A percentile compares a stretch with the other conserved stretches of the same genome.
These are phyloP conservation scores for Tiphia femorata DNA, from an alignment of 2,888 invertebrate species.

Conservation along the genomic window DNA sequence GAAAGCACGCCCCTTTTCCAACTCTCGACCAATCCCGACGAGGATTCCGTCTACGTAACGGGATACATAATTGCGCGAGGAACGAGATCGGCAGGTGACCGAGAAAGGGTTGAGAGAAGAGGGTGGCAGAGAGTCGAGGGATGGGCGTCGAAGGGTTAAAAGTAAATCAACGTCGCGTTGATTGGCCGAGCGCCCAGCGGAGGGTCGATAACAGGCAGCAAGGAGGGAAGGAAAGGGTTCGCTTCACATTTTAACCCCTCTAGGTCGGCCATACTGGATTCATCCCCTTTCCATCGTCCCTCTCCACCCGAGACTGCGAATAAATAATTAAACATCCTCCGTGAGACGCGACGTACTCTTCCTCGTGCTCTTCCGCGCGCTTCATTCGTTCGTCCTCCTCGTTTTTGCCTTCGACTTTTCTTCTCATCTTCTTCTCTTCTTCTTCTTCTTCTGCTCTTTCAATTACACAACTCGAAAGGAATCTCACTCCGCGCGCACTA, in stretches of 20 bases:
- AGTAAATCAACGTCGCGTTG: conserved; percentile 53
- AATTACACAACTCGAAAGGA: not conserved
- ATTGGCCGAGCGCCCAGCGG: conserved; percentile 48
- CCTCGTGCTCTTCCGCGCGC: not conserved
- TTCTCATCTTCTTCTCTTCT: too few relatives aligned
- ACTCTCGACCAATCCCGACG: conserved; percentile 51
- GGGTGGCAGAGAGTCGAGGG: conserved; percentile 9
- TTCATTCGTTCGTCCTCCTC: not conserved
- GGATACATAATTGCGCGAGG: conserved; percentile 57
- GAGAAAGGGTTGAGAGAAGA: conserved; percentile 44
- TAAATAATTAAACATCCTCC: not conserved
- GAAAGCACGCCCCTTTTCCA: conserved; percentile 51
- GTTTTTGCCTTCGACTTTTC: too few relatives aligned
- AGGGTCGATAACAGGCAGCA: conserved; percentile 43
- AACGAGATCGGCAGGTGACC: conserved; percentile 51
- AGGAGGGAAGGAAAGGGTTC: conserved; percentile 31
- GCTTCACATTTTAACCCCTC: too few relatives aligned
- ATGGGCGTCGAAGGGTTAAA: conserved; percentile 55
- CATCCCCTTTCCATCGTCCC: not conserved
- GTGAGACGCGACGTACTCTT: not conserved
- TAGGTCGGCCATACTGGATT: conserved; percentile 39
- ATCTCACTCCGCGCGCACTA: not conserved
- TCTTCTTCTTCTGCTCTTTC: too few relatives aligned
- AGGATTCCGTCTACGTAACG: not conserved
- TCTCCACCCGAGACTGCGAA: not conserved